Conservation (phyloP, 2,888 invertebrate species). For the Meteorus cinctellus region DNA sequence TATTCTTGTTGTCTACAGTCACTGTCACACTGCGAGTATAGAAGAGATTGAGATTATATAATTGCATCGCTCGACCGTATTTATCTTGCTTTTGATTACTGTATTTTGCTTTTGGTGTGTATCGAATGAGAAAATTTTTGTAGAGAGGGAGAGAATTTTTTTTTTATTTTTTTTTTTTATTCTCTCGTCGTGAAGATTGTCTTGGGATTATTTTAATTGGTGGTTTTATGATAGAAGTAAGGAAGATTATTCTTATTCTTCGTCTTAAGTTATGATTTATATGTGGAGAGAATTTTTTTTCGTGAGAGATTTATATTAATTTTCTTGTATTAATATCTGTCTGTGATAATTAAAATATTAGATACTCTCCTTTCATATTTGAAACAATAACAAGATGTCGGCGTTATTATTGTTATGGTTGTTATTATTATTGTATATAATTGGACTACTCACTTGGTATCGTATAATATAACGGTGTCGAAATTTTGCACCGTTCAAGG, state of each 20-base stretch:
- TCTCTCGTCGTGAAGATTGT: background rate
- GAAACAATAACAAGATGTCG: constrained; percentile 3
- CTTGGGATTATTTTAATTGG: too few relatives aligned
- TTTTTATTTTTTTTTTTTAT: background rate
- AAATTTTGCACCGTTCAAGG: constrained; percentile 66
- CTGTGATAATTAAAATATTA: background rate
- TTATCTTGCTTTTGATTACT: background rate
- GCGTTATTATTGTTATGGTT: constrained; percentile 21
- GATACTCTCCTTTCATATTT: background rate
- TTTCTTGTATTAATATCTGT: constrained; percentile 3
- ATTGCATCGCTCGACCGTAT: background rate
- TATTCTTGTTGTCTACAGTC: background rate
- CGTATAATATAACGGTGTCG: constrained; percentile 59
- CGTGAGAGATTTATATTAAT: background rate
- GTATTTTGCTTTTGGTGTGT: background rate
- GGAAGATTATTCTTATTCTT: background rate
- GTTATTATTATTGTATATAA: constrained; percentile 31
- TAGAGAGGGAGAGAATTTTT: background rate
- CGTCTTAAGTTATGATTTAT: background rate
- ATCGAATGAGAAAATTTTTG: background rate
- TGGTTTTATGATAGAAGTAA: too few relatives aligned
- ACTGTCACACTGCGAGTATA: background rate
- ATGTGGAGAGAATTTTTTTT: background rate
- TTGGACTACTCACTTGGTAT: constrained; percentile 27
- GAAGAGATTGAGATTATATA: constrained; percentile 9